These are phyloP conservation scores for Muscicapa comitata DNA, from an alignment of 2,797 vertebrate species.

Conservation along the genomic window DNA sequence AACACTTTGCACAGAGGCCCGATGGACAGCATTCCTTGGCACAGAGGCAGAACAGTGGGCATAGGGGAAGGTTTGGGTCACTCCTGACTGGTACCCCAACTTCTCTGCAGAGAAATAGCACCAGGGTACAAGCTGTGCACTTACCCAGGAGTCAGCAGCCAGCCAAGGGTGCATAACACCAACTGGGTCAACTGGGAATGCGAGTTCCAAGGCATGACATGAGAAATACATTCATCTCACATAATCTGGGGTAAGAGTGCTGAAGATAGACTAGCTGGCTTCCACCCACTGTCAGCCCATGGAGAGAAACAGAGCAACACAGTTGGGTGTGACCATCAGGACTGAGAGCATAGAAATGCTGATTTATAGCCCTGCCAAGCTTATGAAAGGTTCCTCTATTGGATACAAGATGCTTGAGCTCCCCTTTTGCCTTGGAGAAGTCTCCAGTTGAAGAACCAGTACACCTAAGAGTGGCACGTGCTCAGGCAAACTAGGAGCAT, in stretches of 20 bases:
- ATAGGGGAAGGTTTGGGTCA: not conserved
- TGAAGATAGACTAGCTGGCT: constrained; percentile 70
- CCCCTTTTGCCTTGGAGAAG: constrained; percentile 2
- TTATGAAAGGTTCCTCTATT: constrained; percentile 3
- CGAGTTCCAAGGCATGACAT: constrained; percentile 67
- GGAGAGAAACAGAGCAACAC: constrained; percentile 71
- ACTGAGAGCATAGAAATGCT: constrained; percentile 57
- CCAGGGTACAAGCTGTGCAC: constrained; percentile 69
- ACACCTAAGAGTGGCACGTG: not conserved
- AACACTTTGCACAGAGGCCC: not conserved
- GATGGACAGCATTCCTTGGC: not conserved
- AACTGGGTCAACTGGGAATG: constrained; percentile 70
- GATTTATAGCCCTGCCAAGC: constrained; percentile 53
- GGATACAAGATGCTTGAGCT: not conserved
- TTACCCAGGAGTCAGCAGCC: constrained; percentile 67
- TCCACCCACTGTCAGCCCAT: constrained; percentile 71
- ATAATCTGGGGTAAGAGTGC: constrained; percentile 69
- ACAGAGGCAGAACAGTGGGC: not conserved
- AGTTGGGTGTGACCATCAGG: constrained; percentile 68
- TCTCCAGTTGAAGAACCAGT: constrained; percentile 15
- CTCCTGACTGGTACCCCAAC: constrained; percentile 58
- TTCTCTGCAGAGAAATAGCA: constrained; percentile 58
- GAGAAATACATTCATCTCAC: constrained; percentile 71
- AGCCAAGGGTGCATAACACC: constrained; percentile 69
- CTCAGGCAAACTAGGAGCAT: not conserved